A percentile compares a stretch with the other conserved stretches of the same genome.
phyloP scores from a whole-genome alignment of 2,797 vertebrate genomes.

The Pseudotriccus pelzelni region DNA sequence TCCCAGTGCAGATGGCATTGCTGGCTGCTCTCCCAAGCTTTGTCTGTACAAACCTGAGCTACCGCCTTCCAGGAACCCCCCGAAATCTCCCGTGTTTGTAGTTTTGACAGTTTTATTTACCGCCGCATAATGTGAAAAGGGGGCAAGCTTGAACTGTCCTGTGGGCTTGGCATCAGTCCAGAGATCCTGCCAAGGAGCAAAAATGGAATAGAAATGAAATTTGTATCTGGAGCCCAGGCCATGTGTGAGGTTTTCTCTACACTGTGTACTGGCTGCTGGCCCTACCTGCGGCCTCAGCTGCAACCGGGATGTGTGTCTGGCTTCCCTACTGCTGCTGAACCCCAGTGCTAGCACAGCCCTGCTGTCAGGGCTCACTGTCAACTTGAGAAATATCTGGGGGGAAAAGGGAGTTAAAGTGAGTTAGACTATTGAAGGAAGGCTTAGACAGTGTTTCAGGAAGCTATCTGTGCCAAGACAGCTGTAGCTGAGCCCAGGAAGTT shows the following conservation, averaged over 20 bases:
- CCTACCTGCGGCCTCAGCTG: neutral
- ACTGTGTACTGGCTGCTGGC: neutral
- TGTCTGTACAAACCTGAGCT: neutral
- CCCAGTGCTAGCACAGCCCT: neutral
- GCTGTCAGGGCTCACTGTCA: neutral
- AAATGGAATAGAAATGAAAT: neutral
- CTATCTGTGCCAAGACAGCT: neutral
- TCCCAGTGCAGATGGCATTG: neutral
- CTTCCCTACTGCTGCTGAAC: neutral
- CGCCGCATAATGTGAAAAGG: fast-evolving
- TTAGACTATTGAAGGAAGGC: neutral
- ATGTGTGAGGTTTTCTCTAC: neutral
- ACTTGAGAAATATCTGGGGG: neutral
- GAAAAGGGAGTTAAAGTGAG: neutral
- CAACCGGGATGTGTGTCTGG: neutral
- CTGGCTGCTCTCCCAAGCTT: neutral
- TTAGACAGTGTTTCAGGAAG: neutral
- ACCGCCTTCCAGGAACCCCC: neutral
- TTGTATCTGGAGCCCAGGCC: neutral
- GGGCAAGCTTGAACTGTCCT: neutral
- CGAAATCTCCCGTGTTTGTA: neutral
- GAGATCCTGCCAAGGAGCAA: neutral
- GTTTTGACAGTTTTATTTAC: neutral
- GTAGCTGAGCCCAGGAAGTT: neutral
- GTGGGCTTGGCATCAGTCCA: neutral